Conservation (phyloP, 2,888 invertebrate species). For the Bombylius discolor region DNA sequence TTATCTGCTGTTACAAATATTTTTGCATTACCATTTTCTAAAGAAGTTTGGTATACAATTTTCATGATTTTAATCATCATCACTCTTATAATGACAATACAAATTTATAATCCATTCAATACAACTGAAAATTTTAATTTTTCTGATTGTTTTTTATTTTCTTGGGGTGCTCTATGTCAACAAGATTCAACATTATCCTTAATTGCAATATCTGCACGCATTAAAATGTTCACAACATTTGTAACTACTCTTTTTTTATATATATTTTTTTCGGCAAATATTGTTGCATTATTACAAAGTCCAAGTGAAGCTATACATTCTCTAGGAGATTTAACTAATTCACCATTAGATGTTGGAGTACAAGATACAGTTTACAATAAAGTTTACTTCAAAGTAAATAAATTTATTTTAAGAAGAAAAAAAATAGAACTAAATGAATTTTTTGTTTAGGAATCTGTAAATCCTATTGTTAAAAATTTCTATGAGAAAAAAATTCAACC, state of each 20-base stretch:
- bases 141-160: constrained; percentile 41
- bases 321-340: constrained; percentile 42
- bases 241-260: constrained; percentile 44
- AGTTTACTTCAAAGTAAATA: constrained; percentile 40
- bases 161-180: constrained; percentile 46
- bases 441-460: constrained; percentile 39
- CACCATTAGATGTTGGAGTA: constrained; percentile 43
- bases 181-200: constrained; percentile 44
- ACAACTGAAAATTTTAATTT: constrained; percentile 11
- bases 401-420: neutral
- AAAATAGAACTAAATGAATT: neutral
- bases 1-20: constrained; percentile 48
- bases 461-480: constrained; percentile 40
- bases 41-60: constrained; percentile 42
- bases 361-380: constrained; percentile 48
- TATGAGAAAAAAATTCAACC: constrained; percentile 44
- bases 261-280: constrained; percentile 53
- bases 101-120: constrained; percentile 21
- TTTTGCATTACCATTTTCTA: constrained; percentile 45
- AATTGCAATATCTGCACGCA: constrained; percentile 38
- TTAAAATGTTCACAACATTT: constrained; percentile 44
- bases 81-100: constrained; percentile 21
- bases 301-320: constrained; percentile 46
- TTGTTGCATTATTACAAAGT: constrained; percentile 48
- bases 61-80: constrained; percentile 26